Conservation (phyloP, 2,888 invertebrate genomes). For the Tuberolachnus salignus region DNA sequence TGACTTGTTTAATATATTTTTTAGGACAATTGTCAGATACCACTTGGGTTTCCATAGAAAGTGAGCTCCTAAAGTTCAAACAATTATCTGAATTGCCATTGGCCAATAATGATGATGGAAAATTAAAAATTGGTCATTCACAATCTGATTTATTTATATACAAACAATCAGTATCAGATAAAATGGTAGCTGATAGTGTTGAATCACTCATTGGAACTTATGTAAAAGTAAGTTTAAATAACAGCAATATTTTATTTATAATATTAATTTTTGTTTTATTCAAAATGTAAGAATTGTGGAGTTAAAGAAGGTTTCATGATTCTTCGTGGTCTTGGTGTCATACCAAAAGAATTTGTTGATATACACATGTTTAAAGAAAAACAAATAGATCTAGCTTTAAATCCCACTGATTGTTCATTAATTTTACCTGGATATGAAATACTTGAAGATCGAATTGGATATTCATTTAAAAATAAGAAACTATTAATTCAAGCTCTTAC, state of each 20-base stretch:
- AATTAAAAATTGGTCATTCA: neutral
- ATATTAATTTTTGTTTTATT: neutral
- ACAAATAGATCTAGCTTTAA: neutral
- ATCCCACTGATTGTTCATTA: neutral
- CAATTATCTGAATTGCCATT: neutral
- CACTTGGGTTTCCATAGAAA: conserved; percentile 26
- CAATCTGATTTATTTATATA: conserved; percentile 39
- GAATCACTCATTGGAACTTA: conserved; percentile 86
- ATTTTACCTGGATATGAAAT: conserved; percentile 60
- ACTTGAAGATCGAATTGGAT: conserved; percentile 72
- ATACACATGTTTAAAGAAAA: neutral
- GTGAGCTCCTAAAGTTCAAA: conserved; percentile 23
- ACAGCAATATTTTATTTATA: neutral
- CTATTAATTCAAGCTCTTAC: conserved; percentile 90
- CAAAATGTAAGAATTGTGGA: conserved; percentile 65
- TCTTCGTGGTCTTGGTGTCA: conserved; percentile 71
- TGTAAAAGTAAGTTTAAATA: conserved; percentile 64
- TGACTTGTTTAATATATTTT: neutral
- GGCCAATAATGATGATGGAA: neutral
- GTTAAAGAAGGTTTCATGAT: conserved; percentile 66
- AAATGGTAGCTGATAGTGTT: conserved; percentile 80
- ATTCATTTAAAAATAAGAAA: conserved; percentile 79
- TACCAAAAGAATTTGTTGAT: conserved; percentile 63
- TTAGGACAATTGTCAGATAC: conserved; percentile 36
- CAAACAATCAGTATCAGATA: conserved; percentile 67